phyloP scores from a whole-genome alignment of 2,113 vertebrate genomes.

The Steatornis caripensis region DNA sequence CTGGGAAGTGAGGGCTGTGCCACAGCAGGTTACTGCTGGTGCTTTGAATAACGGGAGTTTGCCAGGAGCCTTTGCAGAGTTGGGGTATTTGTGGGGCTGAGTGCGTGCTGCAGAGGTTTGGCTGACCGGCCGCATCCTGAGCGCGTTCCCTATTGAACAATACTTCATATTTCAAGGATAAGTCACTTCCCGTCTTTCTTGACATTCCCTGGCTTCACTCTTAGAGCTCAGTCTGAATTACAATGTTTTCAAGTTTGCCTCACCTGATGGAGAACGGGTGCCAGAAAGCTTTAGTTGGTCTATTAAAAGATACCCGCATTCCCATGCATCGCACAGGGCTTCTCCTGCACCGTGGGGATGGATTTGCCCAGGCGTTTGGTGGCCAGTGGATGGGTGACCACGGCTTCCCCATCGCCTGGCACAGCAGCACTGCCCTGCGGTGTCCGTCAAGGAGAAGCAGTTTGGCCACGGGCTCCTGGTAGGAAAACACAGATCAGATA shows the following conservation, averaged over 20 bases:
- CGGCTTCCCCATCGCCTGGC: not conserved
- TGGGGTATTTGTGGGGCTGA: not conserved
- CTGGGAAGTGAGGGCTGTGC: not conserved
- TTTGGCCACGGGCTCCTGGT: accelerated
- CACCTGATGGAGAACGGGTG: not conserved
- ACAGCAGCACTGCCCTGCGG: not conserved
- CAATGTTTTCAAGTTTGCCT: not conserved
- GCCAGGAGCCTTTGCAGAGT: not conserved
- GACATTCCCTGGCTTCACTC: not conserved
- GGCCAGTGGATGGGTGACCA: not conserved
- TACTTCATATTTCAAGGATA: conserved; percentile 43
- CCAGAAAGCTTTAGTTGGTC: not conserved
- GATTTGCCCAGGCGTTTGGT: not conserved
- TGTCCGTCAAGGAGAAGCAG: not conserved
- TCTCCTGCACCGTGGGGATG: not conserved
- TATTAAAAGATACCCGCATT: not conserved
- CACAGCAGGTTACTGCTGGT: not conserved
- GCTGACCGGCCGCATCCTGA: not conserved
- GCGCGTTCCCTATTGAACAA: not conserved
- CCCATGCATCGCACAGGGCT: not conserved
- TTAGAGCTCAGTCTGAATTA: not conserved
- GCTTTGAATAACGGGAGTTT: not conserved
- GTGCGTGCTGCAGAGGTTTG: not conserved
- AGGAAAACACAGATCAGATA: not conserved
- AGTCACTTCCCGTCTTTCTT: conserved; percentile 56